Percentiles rank a stretch among this genome's conserved stretches.
Conservation (phyloP, 2,888 invertebrate genomes). For the Sclerodermus sp. region DNA sequence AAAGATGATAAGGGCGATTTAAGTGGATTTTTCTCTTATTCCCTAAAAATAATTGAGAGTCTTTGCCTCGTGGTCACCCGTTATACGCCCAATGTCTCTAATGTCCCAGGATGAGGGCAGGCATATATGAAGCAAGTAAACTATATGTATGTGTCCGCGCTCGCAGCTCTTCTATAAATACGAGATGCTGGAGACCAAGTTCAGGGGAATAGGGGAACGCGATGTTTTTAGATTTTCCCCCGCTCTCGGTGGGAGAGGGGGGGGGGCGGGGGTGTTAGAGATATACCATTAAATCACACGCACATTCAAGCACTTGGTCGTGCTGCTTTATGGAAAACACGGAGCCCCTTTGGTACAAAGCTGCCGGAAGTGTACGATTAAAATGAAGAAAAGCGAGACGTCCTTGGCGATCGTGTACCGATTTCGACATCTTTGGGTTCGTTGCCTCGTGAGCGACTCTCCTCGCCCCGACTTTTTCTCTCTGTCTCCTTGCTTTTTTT, state of each 20-base stretch:
- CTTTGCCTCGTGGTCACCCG: constrained; percentile 19
- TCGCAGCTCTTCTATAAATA: constrained; percentile 40
- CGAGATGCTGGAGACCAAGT: constrained; percentile 42
- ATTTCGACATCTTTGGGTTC: too few species aligned
- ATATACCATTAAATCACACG: constrained; percentile 12
- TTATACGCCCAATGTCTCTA: constrained; percentile 32
- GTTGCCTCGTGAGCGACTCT: too few species aligned
- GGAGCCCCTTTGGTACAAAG: constrained; percentile 6
- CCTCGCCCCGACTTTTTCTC: too few species aligned
- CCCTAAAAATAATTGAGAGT: too few species aligned
- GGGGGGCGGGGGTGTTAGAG: constrained; percentile 7
- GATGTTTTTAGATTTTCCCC: constrained; percentile 45
- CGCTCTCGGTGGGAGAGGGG: constrained; percentile 14
- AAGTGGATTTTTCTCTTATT: too few species aligned
- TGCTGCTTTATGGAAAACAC: constrained; percentile 27
- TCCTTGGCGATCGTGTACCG: constrained; percentile 34
- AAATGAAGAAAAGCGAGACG: constrained; percentile 35
- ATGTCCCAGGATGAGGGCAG: constrained; percentile 17
- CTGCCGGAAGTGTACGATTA: constrained; percentile 50
- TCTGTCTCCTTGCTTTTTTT: too few species aligned
- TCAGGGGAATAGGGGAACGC: constrained; percentile 43
- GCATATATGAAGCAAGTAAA: constrained; percentile 34
- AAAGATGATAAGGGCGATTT: too few species aligned
- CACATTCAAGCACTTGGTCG: constrained; percentile 11
- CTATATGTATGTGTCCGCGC: constrained; percentile 4